These are phyloP conservation scores for Shinisaurus crocodilurus DNA, from an alignment of 2,113 vertebrate genomes.

Conservation along the genomic window DNA sequence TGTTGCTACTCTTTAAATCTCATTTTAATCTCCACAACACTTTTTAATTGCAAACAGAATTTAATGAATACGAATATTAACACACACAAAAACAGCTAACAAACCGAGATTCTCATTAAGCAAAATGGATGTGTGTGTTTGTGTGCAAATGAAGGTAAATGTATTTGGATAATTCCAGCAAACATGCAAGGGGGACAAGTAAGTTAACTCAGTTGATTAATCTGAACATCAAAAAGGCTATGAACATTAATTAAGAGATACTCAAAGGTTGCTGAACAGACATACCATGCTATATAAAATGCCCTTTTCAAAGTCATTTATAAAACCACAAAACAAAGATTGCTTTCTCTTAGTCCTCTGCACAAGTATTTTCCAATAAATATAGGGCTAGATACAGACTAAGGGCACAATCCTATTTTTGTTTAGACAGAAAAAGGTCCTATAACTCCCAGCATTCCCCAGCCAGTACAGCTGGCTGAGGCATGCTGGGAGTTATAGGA, in stretches of 20 bases:
- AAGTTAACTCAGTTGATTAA: constrained; percentile 52
- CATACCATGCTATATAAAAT: constrained; percentile 66
- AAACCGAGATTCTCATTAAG: constrained; percentile 57
- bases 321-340: constrained; percentile 3
- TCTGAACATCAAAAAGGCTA: constrained; percentile 55
- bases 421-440: no score
- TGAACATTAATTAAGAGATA: constrained; percentile 45
- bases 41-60: constrained; percentile 50
- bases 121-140: constrained; percentile 30
- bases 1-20: background rate
- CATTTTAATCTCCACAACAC: background rate
- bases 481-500: no score
- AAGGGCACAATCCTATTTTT: background rate
- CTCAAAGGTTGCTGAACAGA: constrained; percentile 48
- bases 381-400: constrained; percentile 8
- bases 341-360: constrained; percentile 2
- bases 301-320: constrained; percentile 56
- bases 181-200: constrained; percentile 64
- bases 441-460: no score
- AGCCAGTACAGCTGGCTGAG: no score
- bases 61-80: constrained; percentile 56
- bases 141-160: constrained; percentile 55
- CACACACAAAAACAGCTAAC: constrained; percentile 49
- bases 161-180: constrained; percentile 56
- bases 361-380: constrained; percentile 41